These are phyloP conservation scores for Diabrotica virgifera DNA, from an alignment of 1,140 invertebrate species.

Conservation along the genomic window DNA sequence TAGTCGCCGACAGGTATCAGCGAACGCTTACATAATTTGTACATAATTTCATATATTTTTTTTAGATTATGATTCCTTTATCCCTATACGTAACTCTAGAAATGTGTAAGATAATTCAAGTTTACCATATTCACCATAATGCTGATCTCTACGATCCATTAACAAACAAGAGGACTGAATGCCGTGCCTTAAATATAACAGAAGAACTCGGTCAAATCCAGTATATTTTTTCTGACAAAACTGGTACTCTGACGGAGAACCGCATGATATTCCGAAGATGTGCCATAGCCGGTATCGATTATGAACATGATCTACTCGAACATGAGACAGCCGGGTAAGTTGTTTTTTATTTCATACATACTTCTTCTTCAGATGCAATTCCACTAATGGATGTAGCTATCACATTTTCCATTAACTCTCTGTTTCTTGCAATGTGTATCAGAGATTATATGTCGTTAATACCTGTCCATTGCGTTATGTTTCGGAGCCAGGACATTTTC, in stretches of 20 bases:
- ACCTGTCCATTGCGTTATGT: too few species aligned
- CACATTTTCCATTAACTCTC: too few species aligned
- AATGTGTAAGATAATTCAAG: constrained; percentile 93
- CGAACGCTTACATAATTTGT: too few species aligned
- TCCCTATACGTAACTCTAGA: constrained; percentile 97
- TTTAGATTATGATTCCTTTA: constrained; percentile 91
- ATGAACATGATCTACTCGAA: constrained; percentile 72
- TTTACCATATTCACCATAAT: constrained; percentile 94
- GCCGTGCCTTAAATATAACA: constrained; percentile 93
- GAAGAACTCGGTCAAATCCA: constrained; percentile 96
- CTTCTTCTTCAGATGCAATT: too few species aligned
- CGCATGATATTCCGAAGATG: constrained; percentile 94
- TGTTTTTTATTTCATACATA: constrained; percentile 2
- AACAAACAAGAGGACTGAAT: constrained; percentile 86
- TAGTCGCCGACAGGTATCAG: too few species aligned
- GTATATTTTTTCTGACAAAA: constrained; percentile 97
- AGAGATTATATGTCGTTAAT: too few species aligned
- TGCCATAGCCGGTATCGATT: constrained; percentile 85
- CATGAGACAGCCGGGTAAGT: constrained; percentile 33
- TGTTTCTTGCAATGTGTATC: too few species aligned
- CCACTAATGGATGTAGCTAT: too few species aligned
- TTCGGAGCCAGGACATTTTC: too few species aligned
- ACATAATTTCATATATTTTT: constrained; percentile 30
- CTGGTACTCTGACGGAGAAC: constrained; percentile 96
- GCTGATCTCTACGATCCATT: constrained; percentile 78